Conservation (phyloP, 1,140 invertebrate genomes). For the Geopemphigus sp. region DNA sequence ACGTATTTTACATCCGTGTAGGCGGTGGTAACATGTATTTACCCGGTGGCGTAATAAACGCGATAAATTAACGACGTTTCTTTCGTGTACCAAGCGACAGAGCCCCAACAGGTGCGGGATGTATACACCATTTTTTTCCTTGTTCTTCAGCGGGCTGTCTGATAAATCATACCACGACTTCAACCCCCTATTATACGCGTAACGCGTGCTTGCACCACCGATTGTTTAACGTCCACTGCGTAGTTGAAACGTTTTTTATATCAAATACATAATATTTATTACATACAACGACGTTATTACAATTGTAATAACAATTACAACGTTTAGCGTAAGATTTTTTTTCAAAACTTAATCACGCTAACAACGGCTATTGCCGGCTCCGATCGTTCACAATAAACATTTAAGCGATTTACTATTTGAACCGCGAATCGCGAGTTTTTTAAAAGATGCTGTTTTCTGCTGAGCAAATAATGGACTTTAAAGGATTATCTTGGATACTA, state of each 20-base stretch:
- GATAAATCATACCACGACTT: constrained; percentile 20
- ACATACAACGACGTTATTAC: too few relatives aligned
- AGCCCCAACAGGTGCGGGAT: constrained; percentile 6
- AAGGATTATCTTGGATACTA: too few relatives aligned
- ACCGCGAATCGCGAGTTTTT: too few relatives aligned
- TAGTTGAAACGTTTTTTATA: not conserved
- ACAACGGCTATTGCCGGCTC: too few relatives aligned
- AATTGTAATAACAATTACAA: too few relatives aligned
- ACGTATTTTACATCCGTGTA: not conserved
- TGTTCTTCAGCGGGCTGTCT: not conserved
- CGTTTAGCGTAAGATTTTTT: too few relatives aligned
- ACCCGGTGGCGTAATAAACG: constrained; percentile 38
- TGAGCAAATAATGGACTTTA: too few relatives aligned
- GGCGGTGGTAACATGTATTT: constrained; percentile 31
- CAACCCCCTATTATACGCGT: not conserved
- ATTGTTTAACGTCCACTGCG: not conserved
- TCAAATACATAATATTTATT: too few relatives aligned
- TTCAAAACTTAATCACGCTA: too few relatives aligned
- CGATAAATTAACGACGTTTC: not conserved
- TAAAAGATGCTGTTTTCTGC: too few relatives aligned
- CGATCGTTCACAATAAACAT: too few relatives aligned
- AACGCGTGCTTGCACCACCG: not conserved
- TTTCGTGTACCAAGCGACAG: constrained; percentile 15
- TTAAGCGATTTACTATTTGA: too few relatives aligned
- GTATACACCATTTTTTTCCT: not conserved